Evolutionary conservation across 2,888 invertebrate species (phyloP), one percentile per base, ranked within the genome.

Genomic region (Clanis bilineata): DNA sequence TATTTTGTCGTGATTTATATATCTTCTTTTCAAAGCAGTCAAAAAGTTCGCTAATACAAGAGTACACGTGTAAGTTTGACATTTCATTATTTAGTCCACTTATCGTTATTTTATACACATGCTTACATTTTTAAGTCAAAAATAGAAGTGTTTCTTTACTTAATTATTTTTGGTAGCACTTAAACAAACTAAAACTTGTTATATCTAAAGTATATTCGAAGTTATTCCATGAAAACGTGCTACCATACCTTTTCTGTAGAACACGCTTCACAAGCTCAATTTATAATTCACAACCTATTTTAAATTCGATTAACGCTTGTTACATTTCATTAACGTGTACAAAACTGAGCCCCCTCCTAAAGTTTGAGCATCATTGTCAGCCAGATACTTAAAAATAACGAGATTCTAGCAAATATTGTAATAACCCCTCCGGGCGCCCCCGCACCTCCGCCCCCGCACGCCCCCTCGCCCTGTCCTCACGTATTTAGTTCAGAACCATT

Each of bases 331-430:
- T 60, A 58, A 10, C 51, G 45, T 23, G 45, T 23, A 51, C 65
- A 72, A 67, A 68, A 65, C 67, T 32, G 28, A 18, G 51, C 62
- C 68, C 68, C 32, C 23, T 12, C 28, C 10, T 63, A 80, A 83
- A 86, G 73, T 83, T 89, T 89, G 83, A 80, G 82, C 78, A 75
- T 76, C 88, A 70, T 74, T 73, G 83, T 65, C 77, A 69, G 70
- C 73, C 67, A 74, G 88, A 90, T 90, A 88, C 91, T 92, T 92
- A 92, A 92, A 92, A 92, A 90, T 92, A 92, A 93, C 90, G 92
- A 89, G 86, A 90, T 86, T 77, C 86, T 81, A 84, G 87, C 91
- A 88, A 92, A 92, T 90, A 91, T 90, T 90, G 88, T 90, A 88
- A 89, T 87, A 89, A 84, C 80, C 81, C 72, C 73, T 47, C 57